Conservation (phyloP, 2,888 invertebrate genomes). For the Eupithecia inturbata region DNA sequence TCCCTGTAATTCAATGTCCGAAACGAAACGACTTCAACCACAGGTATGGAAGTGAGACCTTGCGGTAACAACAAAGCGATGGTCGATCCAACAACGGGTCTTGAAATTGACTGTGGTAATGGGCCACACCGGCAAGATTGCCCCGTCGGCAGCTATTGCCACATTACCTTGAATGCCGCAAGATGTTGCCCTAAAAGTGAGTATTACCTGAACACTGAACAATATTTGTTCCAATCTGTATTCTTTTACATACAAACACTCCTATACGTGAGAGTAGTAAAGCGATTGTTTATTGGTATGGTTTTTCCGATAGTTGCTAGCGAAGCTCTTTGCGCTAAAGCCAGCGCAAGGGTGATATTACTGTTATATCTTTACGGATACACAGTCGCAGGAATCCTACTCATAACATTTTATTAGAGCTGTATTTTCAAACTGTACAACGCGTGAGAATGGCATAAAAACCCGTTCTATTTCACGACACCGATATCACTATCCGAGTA, state of each 20-base stretch:
- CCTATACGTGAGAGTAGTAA: constrained; percentile 37
- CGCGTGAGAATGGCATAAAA: constrained; percentile 14
- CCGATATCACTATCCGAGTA: constrained; percentile 19
- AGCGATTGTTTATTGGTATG: constrained; percentile 44
- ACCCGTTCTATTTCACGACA: constrained; percentile 19
- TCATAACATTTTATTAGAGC: constrained; percentile 37
- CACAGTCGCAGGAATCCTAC: constrained; percentile 35
- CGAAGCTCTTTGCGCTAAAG: constrained; percentile 38
- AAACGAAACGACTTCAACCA: constrained; percentile 50
- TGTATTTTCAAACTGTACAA: constrained; percentile 35
- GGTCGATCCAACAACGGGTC: constrained; percentile 87
- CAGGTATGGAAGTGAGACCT: constrained; percentile 92
- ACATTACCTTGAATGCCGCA: constrained; percentile 91
- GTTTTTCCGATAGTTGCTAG: constrained; percentile 41
- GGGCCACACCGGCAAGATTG: constrained; percentile 91
- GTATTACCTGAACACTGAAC: constrained; percentile 50
- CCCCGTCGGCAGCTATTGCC: constrained; percentile 94
- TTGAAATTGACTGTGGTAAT: constrained; percentile 92
- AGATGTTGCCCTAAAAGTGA: constrained; percentile 94
- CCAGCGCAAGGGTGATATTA: constrained; percentile 35
- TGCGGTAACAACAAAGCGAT: constrained; percentile 92
- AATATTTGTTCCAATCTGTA: constrained; percentile 45
- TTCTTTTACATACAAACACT: constrained; percentile 45
- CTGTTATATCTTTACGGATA: constrained; percentile 37
- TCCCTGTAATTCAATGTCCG: constrained; percentile 29